Base-by-base conservation (phyloP, 2,888 invertebrate species). In the Xanthostigma xanthostigma region DNA sequence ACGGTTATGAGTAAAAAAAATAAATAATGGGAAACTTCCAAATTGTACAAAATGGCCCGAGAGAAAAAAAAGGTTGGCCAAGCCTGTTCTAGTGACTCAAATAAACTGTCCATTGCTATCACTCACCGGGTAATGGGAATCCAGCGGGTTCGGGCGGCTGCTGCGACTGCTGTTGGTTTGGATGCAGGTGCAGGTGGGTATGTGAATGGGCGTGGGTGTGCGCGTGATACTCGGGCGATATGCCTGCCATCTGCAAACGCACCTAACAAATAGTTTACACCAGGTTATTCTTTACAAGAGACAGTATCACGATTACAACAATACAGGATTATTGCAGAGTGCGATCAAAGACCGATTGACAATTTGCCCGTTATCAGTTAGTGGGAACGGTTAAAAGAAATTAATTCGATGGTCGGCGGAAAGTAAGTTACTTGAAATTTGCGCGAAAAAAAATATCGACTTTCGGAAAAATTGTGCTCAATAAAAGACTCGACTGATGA, bases 121-220 rank as follows among this genome's bases (percentile, higher is more conserved):
- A 63, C 64, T 59, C 63, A 70, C 69, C 68, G 61, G 68, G 67
- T 58, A 69, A 62, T 55, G 67, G 64, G 57, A 66, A 69, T 59
- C 67, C 66, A 58, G 67, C 66, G 55, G 67, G 65, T 66, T 84
- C 85, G 68, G 82, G 84, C 68, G 83, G 84, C 63, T 83, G 83
- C 67, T 81, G 81, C 54, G 83, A 83, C 61, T 84, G 84, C 65
- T 78, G 83, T 57, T 81, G 75, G 72, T 87, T 86, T 58, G 87
- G 76, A 72, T 88, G 88, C 58, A 86, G 81, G 73, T 88, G 88
- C 60, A 90, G 86, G 73, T 92, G 91, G 63, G 91, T 86, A 68
- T 89, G 89, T 57, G 88, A 87, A 72, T 90, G 89, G 59, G 89
- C 88, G 69, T 91, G 91, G 58, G 90, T 88, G 72, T 92, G 91